phyloP scores from a whole-genome alignment of 35 echinoderm and acorn worm species.

The Antedon bifida region DNA sequence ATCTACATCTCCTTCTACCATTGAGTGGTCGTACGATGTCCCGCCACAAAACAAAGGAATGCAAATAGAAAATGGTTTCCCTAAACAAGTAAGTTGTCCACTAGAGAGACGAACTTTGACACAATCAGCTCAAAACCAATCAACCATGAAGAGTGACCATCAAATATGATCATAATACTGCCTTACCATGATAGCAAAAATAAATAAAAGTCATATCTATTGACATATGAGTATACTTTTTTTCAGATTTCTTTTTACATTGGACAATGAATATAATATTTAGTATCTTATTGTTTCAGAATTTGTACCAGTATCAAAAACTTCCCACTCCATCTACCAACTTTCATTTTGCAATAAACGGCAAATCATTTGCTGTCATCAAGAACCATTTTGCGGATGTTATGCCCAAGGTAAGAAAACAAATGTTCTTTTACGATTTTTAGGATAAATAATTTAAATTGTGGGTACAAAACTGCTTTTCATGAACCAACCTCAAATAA shows the following conservation, averaged over 20 bases:
- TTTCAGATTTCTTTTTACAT: no score
- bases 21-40: slow-evolving; percentile 45
- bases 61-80: neutral
- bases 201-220: no score
- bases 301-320: neutral
- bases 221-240: no score
- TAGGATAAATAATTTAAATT: no score
- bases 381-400: slow-evolving; percentile 54
- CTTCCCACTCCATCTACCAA: neutral
- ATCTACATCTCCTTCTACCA: slow-evolving; percentile 20
- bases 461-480: no score
- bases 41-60: neutral
- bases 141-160: no score
- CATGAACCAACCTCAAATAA: no score
- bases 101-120: no score
- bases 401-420: slow-evolving; percentile 55
- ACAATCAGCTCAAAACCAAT: no score
- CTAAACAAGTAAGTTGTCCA: neutral
- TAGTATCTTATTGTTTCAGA: neutral
- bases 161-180: no score
- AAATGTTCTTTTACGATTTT: neutral
- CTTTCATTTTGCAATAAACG: slow-evolving; percentile 79
- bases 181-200: no score
- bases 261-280: no score
- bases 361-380: slow-evolving; percentile 67